phyloP scores from a whole-genome alignment of 1,140 invertebrate species.

The Diachasmimorpha longicaudata region DNA sequence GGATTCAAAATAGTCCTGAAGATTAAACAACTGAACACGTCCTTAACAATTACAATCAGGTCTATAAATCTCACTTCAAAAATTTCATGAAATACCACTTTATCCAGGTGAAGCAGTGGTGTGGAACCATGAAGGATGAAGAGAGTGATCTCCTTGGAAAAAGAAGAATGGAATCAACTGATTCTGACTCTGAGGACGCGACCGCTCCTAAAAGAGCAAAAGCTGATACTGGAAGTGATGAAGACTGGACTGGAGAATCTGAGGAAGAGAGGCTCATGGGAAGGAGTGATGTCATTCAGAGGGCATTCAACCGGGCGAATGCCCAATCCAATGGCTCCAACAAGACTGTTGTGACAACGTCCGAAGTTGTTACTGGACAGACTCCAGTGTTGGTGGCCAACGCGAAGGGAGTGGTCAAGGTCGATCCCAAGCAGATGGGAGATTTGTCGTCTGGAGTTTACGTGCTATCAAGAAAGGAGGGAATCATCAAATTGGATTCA shows the following conservation, averaged over 20 bases:
- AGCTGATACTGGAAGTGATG: conserved; percentile 60
- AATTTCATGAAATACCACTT: not conserved
- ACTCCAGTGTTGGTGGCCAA: conserved; percentile 66
- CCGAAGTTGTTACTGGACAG: conserved; percentile 45
- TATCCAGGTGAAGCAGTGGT: conserved; percentile 81
- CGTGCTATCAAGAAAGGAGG: conserved; percentile 77
- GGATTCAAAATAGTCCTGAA: too few relatives aligned
- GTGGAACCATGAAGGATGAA: conserved; percentile 71
- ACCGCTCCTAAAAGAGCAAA: conserved; percentile 62
- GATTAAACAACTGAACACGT: too few relatives aligned
- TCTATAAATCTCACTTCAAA: conserved; percentile 61
- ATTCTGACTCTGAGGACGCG: conserved; percentile 63
- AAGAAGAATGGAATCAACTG: conserved; percentile 51
- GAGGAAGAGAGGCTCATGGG: conserved; percentile 56
- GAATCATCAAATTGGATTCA: conserved; percentile 71
- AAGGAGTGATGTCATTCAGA: conserved; percentile 57
- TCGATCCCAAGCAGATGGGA: conserved; percentile 76
- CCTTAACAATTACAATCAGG: too few relatives aligned
- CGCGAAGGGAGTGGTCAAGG: conserved; percentile 75
- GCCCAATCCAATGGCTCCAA: conserved; percentile 57
- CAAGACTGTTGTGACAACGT: conserved; percentile 21
- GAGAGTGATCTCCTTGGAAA: conserved; percentile 60
- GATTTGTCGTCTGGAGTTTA: conserved; percentile 72
- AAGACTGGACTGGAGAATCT: conserved; percentile 59
- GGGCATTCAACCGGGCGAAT: conserved; percentile 56